Evolutionary conservation across 1,140 invertebrate species (phyloP), one percentile per base, ranked within the genome.

Genomic region (Rhynchophorus ferrugineus): DNA sequence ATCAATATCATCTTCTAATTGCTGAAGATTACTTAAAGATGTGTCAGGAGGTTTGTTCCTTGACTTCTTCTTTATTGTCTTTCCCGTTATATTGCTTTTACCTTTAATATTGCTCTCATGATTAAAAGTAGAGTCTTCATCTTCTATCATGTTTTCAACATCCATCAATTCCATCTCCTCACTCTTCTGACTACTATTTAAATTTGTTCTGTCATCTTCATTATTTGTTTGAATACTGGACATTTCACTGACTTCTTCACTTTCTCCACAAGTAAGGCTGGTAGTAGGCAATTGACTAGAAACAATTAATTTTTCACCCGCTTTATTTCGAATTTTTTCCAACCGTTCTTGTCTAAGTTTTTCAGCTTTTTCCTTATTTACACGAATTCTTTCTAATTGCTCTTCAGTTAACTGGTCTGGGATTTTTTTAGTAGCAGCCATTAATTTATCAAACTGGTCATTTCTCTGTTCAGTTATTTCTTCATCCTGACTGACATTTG

Each of bases 321-420:
- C 54, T 42, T 58, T 57, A 33, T 57, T 54, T 51, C 39, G 19
- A 33, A 58, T 57, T 44, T 42, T 54, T 34, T 43, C 47, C 13
- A 66, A 51, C 48, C 55, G 62, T 54, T 68, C 61, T 48, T 54
- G 34, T 36, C 63, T 60, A 3, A 65, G 17, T 38, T 51, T 58
- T 50, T 58, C 51, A 5, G 66, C 65, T 34, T 53, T 58, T 56
- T 65, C 60, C 53, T 53, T 64, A 49, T 66, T 68, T 33, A 58
- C 36, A 36, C 54, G 45, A 6, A 69, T 68, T 13, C 49, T 56
- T 51, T 69, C 61, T 17, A 60, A 29, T 54, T 68, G 64, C 42
- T 65, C 68, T 49, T 66, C 61, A 51, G 54, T 65, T 19, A 67
- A 38, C 39, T 61, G 55, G 16, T 44, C 20, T 18, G n/a, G 18